Percentiles rank a stretch among this genome's conserved stretches.
phyloP scores from a whole-genome alignment of 2,113 vertebrate species.

The Garra rufa region DNA sequence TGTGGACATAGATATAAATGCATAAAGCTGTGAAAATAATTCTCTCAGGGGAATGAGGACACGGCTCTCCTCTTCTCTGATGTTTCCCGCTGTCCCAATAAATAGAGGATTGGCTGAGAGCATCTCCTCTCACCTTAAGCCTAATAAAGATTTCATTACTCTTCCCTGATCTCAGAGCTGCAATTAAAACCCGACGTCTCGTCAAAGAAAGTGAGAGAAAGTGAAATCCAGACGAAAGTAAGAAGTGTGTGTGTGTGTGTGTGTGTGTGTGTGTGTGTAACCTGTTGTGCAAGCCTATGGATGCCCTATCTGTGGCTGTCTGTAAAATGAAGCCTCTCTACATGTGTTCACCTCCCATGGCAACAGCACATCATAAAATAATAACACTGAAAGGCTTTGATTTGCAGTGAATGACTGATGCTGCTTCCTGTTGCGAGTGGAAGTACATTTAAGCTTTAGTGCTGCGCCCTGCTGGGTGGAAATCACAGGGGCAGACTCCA shows the following conservation, averaged over 20 bases:
- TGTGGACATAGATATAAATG: too few species aligned
- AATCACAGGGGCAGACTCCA: conserved; percentile 15
- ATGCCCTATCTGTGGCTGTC: conserved; percentile 11
- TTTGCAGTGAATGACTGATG: conserved; percentile 47
- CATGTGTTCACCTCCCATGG: background rate
- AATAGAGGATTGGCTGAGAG: conserved; percentile 29
- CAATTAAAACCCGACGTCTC: conserved; percentile 32
- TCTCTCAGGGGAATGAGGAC: conserved; percentile 2
- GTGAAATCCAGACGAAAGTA: background rate
- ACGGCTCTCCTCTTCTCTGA: background rate
- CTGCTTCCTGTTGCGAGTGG: conserved; percentile 41
- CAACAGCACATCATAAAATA: conserved; percentile 45
- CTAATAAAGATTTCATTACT: conserved; percentile 39
- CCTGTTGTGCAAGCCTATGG: conserved; percentile 17
- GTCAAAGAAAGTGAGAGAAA: background rate
- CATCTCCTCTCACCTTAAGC: conserved; percentile 16
- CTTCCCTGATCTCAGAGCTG: conserved; percentile 28
- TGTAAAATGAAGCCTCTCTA: conserved; percentile 33
- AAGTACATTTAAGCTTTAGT: conserved; percentile 46
- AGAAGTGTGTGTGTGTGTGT: background rate
- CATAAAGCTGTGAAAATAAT: background rate
- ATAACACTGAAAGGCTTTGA: conserved; percentile 45
- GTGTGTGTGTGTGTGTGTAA: background rate
- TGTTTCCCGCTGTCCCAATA: conserved; percentile 25
- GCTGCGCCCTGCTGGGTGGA: conserved; percentile 30